A percentile compares a stretch with the other conserved stretches of the same genome.
Conservation (phyloP, 2,888 invertebrate species). For the Temnothorax unifasciatus region DNA sequence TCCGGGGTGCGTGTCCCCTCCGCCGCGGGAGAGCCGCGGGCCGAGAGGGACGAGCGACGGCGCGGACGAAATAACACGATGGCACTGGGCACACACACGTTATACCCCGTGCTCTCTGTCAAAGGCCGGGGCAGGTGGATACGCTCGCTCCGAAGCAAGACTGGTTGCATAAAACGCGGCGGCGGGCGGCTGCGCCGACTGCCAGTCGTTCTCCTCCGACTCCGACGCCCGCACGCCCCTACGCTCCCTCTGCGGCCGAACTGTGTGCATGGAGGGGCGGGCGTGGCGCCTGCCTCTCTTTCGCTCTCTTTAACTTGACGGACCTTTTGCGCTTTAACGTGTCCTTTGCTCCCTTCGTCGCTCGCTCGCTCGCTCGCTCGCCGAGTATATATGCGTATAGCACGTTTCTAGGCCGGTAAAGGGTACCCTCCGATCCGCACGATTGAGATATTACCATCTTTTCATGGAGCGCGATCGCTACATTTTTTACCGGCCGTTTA, state of each 20-base stretch:
- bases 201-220: conserved; percentile 74
- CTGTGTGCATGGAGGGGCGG: conserved; percentile 79
- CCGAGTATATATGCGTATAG: neutral
- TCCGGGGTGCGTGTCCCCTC: conserved; percentile 7
- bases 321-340: conserved; percentile 66
- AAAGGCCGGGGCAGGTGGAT: conserved; percentile 78
- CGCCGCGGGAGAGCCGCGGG: conserved; percentile 43
- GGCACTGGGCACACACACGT: conserved; percentile 75
- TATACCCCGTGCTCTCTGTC: conserved; percentile 77
- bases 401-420: neutral
- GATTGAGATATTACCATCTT: neutral
- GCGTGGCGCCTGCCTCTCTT: conserved; percentile 80
- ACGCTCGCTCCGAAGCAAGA: conserved; percentile 84
- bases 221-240: conserved; percentile 55
- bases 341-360: conserved; percentile 46
- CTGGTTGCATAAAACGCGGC: conserved; percentile 85
- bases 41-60: conserved; percentile 9
- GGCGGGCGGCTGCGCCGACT: conserved; percentile 84
- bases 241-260: conserved; percentile 8
- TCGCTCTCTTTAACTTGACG: conserved; percentile 52
- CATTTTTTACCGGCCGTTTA: neutral
- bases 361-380: neutral
- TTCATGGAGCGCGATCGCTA: neutral
- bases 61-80: conserved; percentile 68
- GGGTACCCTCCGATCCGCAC: neutral